A percentile compares a stretch with the other conserved stretches of the same genome.
Conservation (phyloP, 2,797 vertebrate genomes). For the Spea hammondii region DNA sequence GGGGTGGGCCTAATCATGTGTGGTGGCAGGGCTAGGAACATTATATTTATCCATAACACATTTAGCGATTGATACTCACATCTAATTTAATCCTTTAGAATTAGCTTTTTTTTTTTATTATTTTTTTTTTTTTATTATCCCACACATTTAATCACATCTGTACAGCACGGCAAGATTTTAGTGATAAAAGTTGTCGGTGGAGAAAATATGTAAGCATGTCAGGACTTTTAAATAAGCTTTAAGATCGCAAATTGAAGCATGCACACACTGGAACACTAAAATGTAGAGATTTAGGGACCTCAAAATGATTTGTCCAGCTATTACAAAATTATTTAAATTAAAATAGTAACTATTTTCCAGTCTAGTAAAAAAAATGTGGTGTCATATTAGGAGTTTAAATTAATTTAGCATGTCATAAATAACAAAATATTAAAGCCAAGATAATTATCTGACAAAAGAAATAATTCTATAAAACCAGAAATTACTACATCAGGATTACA, state of each 20-base stretch:
- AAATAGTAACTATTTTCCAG: slow-evolving; percentile 75
- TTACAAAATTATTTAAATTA: slow-evolving; percentile 76
- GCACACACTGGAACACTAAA: slow-evolving; percentile 67
- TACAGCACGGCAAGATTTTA: slow-evolving; percentile 67
- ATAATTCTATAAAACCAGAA: slow-evolving; percentile 60
- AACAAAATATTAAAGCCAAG: slow-evolving; percentile 58
- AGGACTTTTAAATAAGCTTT: slow-evolving; percentile 65
- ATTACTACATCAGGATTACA: slow-evolving; percentile 55
- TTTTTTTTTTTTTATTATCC: slow-evolving; percentile 60
- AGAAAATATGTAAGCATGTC: slow-evolving; percentile 60
- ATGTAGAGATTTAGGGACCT: slow-evolving; percentile 72
- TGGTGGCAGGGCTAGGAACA: no score
- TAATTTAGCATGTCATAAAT: slow-evolving; percentile 60
- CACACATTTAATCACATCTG: slow-evolving; percentile 63
- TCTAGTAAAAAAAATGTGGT: slow-evolving; percentile 66
- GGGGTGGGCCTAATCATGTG: no score
- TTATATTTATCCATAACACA: no score
- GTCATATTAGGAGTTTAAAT: slow-evolving; percentile 71
- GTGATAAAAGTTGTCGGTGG: slow-evolving; percentile 60
- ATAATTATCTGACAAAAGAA: slow-evolving; percentile 61
- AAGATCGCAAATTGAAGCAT: slow-evolving; percentile 68
- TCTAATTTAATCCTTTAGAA: not conserved
- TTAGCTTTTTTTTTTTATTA: slow-evolving; percentile 56
- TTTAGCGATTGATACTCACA: no score
- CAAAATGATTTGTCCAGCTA: slow-evolving; percentile 70